Evolutionary conservation across 1,140 invertebrate species (phyloP).

Genomic region (Chironomus tepperi): DNA sequence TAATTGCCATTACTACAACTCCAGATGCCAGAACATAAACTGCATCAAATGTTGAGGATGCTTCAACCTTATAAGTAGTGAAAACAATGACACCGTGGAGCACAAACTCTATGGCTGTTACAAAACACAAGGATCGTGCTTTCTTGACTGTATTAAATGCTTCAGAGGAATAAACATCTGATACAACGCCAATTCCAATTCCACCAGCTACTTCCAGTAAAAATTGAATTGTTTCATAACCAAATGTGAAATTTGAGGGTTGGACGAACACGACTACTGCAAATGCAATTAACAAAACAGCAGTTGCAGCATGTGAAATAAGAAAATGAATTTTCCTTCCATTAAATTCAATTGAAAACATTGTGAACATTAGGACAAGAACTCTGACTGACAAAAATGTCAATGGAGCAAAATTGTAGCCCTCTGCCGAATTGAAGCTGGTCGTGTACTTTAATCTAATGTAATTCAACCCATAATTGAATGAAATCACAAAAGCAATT

Average conservation of each 20-base stretch:
- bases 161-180: slow-evolving; percentile 17
- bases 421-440: background rate
- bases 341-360: background rate
- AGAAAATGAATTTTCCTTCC: background rate
- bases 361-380: background rate
- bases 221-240: background rate
- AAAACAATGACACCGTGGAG: background rate
- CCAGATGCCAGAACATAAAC: background rate
- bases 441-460: background rate
- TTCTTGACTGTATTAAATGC: background rate
- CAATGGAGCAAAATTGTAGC: background rate
- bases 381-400: background rate
- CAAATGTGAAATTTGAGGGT: background rate
- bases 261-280: background rate
- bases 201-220: background rate
- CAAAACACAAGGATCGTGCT: background rate
- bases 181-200: background rate
- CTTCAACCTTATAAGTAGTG: background rate
- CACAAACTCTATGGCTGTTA: background rate
- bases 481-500: background rate
- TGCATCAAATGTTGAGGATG: background rate
- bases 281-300: background rate
- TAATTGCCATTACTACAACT: background rate
- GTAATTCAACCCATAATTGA: background rate
- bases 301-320: background rate